phyloP scores from a whole-genome alignment of 2,113 vertebrate genomes.

The Cepphus grylle region DNA sequence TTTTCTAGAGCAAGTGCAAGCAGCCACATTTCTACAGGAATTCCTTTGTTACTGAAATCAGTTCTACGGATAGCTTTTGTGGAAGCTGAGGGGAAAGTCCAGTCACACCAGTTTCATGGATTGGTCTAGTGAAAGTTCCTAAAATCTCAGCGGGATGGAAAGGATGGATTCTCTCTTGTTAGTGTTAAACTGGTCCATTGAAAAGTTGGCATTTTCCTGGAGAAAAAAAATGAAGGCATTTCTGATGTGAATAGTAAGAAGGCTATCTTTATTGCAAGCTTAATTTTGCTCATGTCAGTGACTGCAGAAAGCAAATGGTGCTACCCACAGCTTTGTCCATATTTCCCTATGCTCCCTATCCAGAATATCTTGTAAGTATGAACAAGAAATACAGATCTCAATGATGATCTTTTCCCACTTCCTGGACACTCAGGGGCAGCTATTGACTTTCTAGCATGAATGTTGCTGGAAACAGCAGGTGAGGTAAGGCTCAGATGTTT shows the following conservation, averaged over 20 bases:
- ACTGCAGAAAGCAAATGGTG: neutral
- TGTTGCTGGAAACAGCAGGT: neutral
- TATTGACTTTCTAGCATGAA: neutral
- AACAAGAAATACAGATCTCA: neutral
- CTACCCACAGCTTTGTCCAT: neutral
- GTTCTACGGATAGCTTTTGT: neutral
- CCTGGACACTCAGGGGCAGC: neutral
- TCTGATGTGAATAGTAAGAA: neutral
- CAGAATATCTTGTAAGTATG: neutral
- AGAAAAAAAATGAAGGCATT: neutral
- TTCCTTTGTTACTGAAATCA: neutral
- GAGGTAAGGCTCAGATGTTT: neutral
- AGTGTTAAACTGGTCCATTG: neutral
- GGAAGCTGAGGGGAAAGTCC: accelerated
- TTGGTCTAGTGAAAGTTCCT: neutral
- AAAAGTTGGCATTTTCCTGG: neutral
- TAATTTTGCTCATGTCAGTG: neutral
- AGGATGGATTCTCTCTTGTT: neutral
- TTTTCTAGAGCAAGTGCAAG: neutral
- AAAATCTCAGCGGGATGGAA: accelerated
- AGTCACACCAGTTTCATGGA: neutral
- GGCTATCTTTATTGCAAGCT: neutral
- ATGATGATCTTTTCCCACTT: neutral
- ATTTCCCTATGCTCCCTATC: neutral
- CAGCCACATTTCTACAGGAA: neutral